These are phyloP conservation scores for Caenorhabditis sulstoni DNA, from an alignment of 2,888 invertebrate species.

Conservation along the genomic window DNA sequence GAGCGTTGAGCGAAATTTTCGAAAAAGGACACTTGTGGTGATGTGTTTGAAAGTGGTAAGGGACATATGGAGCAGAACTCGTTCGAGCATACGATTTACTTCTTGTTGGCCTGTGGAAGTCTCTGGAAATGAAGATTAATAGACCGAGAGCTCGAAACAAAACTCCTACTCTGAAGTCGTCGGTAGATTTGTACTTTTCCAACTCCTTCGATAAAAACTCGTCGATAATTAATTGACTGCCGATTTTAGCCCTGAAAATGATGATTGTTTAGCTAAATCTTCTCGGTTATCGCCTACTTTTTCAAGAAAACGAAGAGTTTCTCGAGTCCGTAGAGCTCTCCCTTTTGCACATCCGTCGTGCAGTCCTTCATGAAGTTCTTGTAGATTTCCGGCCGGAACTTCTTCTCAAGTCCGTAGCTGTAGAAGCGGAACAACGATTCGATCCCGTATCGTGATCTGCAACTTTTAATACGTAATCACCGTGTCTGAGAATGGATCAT, in stretches of 20 bases:
- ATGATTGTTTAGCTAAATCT: neutral
- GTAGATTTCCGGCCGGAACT: slow-evolving; percentile 95
- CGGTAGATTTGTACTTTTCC: slow-evolving; percentile 82
- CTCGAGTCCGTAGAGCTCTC: slow-evolving; percentile 96
- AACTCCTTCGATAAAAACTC: slow-evolving; percentile 81
- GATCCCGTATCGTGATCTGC: slow-evolving; percentile 83
- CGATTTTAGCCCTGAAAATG: slow-evolving; percentile 69
- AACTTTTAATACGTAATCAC: too few species aligned
- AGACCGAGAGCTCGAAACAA: neutral
- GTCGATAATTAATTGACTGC: slow-evolving; percentile 81
- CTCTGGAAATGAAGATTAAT: slow-evolving; percentile 25
- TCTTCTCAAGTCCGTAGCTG: slow-evolving; percentile 96
- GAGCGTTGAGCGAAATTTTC: slow-evolving; percentile 45
- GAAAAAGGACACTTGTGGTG: slow-evolving; percentile 53
- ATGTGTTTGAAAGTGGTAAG: slow-evolving; percentile 37
- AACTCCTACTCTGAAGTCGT: slow-evolving; percentile 80
- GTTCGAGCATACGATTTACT: slow-evolving; percentile 14
- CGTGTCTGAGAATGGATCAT: too few species aligned
- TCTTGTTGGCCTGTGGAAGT: slow-evolving; percentile 37
- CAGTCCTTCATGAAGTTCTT: slow-evolving; percentile 90
- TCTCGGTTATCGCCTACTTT: slow-evolving; percentile 40
- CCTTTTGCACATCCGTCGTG: slow-evolving; percentile 81
- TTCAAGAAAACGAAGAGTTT: slow-evolving; percentile 99
- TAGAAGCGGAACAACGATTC: slow-evolving; percentile 93
- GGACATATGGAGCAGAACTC: neutral